Conservation (phyloP, 1,140 invertebrate genomes). For the Tetranychus urticae region DNA sequence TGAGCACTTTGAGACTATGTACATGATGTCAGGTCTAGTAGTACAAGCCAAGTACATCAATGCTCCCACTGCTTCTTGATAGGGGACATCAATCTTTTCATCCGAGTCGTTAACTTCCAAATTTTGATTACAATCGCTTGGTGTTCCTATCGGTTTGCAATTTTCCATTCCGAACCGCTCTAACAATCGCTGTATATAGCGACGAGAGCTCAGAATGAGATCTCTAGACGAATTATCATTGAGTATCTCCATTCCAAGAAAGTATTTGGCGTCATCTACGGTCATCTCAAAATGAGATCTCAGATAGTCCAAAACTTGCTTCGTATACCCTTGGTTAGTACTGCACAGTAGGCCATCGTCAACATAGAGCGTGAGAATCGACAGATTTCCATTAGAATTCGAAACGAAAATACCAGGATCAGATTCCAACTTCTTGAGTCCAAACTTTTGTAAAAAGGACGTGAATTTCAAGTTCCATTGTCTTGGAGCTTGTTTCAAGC, state of each 20-base stretch:
- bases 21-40: conserved; percentile 25
- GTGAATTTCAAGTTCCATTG: conserved; percentile 19
- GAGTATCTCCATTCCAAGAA: conserved; percentile 13
- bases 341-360: conserved; percentile 11
- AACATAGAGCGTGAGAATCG: conserved; percentile 11
- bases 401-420: conserved; percentile 5
- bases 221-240: not conserved
- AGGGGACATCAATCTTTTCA: conserved; percentile 7
- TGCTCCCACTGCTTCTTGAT: conserved; percentile 11
- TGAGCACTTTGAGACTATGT: conserved; percentile 20
- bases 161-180: conserved; percentile 17
- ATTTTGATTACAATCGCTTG: conserved; percentile 1
- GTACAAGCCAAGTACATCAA: conserved; percentile 21
- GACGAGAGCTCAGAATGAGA: conserved; percentile 3
- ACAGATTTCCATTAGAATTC: not conserved
- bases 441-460: conserved; percentile 1
- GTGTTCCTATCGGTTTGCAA: conserved; percentile 14
- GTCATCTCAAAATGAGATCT: not conserved
- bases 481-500: conserved; percentile 21
- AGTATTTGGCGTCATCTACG: not conserved
- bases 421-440: not conserved
- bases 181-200: conserved; percentile 8
- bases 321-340: not conserved
- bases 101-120: not conserved
- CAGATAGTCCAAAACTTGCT: not conserved